A percentile compares a stretch with the other conserved stretches of the same genome.
Evolutionary conservation across 1,140 invertebrate species (phyloP).

Genomic region (Drosophila kanapiae): DNA sequence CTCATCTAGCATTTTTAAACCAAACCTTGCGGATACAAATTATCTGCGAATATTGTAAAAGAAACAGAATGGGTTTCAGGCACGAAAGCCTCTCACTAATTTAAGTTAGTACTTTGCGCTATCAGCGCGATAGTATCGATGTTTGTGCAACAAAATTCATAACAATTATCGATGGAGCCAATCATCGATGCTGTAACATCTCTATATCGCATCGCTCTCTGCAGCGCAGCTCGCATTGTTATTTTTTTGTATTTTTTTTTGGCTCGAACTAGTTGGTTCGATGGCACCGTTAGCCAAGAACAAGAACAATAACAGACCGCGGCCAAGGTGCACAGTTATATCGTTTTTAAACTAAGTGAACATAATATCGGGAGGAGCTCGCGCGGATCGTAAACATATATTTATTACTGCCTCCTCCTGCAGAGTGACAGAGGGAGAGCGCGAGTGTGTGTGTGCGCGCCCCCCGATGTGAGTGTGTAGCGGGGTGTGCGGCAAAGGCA

Average conservation of each 20-base stretch:
- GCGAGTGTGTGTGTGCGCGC: conserved; percentile 28
- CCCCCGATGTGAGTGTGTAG: conserved; percentile 28
- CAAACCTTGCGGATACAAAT: too few relatives aligned
- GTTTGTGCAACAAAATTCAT: too few relatives aligned
- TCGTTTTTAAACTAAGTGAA: conserved; percentile 13
- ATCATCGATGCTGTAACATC: conserved; percentile 1
- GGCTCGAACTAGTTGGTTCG: conserved; percentile 13
- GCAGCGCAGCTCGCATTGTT: conserved; percentile 22
- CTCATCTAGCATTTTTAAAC: too few relatives aligned
- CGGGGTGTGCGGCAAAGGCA: conserved; percentile 24
- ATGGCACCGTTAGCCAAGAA: conserved; percentile 3
- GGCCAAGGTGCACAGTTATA: conserved; percentile 10
- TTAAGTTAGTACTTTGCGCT: too few relatives aligned
- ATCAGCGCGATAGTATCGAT: too few relatives aligned
- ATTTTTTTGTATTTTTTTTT: conserved; percentile 43
- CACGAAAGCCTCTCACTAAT: too few relatives aligned
- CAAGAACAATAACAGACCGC: conserved; percentile 13
- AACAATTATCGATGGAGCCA: too few relatives aligned
- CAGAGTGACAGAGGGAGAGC: conserved; percentile 19
- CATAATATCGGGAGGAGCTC: not conserved
- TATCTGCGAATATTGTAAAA: too few relatives aligned
- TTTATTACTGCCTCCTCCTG: conserved; percentile 24
- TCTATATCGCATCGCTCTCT: not conserved
- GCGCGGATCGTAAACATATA: conserved; percentile 24
- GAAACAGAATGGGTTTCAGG: too few relatives aligned